Base-by-base conservation (phyloP, 2,797 vertebrate genomes). In the Danio tinwini region DNA sequence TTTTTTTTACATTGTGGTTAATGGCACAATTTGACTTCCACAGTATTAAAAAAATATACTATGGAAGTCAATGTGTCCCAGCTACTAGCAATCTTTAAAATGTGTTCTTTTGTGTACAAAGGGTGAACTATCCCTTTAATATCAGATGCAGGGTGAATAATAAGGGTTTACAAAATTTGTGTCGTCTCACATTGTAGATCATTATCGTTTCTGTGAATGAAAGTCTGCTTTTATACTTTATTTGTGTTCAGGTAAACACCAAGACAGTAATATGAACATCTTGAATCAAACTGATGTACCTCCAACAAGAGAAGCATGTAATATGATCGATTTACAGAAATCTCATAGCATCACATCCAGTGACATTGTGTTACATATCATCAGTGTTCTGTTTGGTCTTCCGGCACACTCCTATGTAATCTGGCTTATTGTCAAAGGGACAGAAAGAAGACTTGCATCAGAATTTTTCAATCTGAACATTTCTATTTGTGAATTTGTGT, bases 351-450 rank as follows among this genome's bases (percentile, higher is more conserved):
- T 13, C 6, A 1, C 53, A 14, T 11, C 70, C 19, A 58, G 11
- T 58, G 40, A 58, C 19, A 1, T 58, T 21, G 40, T 1, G 14
- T 1, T 72, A 21, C 12, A 29, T 58, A 1, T 6, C 40, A 11
- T 69, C 12, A 7, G 0, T 21, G 1, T 75, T 10, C 7, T 73
- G 29, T 16, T 82, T 1, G 59, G 52, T 50, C 47, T 86, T 44
- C 85, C 83, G 1, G 39, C 74, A 62, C 82, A 86, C 16, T 6
- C 45, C 7, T 81, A 73, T 47, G 74, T 85, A 53, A n/a, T 85
- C 29, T 68, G 79, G 76, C 58, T 85, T n/a, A 72, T 80, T 29
- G 7, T 56, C 13, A 45, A 2, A 3, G 49, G 82, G 2, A 37
- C 1, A 44, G 52, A 47, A 67, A 74, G 29, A 11, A 16, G 40